Base-by-base conservation (phyloP, 2,888 invertebrate species). In the Macroteleia sp. region DNA sequence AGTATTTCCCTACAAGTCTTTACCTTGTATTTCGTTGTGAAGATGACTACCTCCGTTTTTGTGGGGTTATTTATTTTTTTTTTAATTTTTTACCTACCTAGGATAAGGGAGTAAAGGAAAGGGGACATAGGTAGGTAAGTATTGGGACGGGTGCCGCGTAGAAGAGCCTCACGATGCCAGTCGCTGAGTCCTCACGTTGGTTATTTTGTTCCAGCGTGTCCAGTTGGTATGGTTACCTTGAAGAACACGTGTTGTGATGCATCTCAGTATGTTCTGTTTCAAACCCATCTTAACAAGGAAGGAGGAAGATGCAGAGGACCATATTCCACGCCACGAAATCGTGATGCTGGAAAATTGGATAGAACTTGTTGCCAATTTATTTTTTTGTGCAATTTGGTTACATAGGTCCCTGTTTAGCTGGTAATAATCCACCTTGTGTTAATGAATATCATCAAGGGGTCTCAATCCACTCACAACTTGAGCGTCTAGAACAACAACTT, bases 381-480 rank as follows among this genome's bases (percentile, higher is more conserved):
- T 12, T 25, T 39, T 19, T 41, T 50, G 19, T n/a, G 25, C n/a
- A 1, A 50, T 1, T 19, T 10, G 17, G 9, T 10, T 19, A 16
- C 2, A n/a, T 5, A 50, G 1, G 8, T 50, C 32, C 1, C 4
- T 2, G 12, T 42, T 57, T 1, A 39, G 17, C 2, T 12, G 41
- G 30, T 80, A 81, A 1, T 73, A 66, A 0, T 10, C 22, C 0
- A 0, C 16, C 30, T 82, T 81, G 14, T 41, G 25, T 14, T n/a
- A 30, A 12, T 79, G 77, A 0, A 42, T 20, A 6, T 20, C 17
- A 14, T 56, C 28, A 6, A 79, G 36, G 0, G 73, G 8, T 12
- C 57, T 12, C 3, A 19, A 2, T 1, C 79, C 78, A 1, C 64
- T 54, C 8, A 82, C 50, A 0, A 79, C 56, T 48, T 81, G 79